Percentiles rank a stretch among this genome's conserved stretches.
phyloP scores from a whole-genome alignment of 2,797 vertebrate species.

The Diglossa cyanea region DNA sequence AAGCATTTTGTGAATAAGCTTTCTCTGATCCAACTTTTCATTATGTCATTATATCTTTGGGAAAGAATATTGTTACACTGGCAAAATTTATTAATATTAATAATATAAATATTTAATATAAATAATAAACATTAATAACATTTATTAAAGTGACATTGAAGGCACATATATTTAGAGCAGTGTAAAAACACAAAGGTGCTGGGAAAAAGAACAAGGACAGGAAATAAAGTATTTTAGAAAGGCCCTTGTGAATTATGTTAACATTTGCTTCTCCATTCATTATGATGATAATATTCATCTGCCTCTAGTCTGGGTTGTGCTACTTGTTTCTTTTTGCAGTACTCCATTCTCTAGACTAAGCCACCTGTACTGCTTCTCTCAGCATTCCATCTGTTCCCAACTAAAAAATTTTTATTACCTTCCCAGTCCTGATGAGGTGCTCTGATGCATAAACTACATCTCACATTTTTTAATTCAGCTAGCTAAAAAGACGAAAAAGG shows the following conservation, averaged over 20 bases:
- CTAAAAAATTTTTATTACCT: background rate
- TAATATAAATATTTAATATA: no score
- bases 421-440: background rate
- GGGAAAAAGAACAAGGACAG: accelerated
- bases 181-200: background rate
- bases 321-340: background rate
- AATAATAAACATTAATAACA: background rate
- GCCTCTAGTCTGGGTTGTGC: background rate
- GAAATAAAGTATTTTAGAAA: background rate
- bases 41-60: background rate
- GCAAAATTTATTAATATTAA: no score
- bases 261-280: background rate
- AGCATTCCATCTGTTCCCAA: background rate
- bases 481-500: background rate
- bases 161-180: background rate
- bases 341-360: background rate
- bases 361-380: background rate
- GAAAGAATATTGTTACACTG: background rate
- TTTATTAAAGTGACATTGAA: background rate
- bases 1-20: background rate
- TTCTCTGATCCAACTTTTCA: background rate
- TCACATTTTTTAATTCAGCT: background rate
- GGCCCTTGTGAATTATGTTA: background rate
- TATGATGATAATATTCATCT: background rate
- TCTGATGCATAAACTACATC: background rate